A percentile compares a stretch with the other conserved stretches of the same genome.
phyloP scores from a whole-genome alignment of 2,113 vertebrate species.

The Psephotus haematonotus region DNA sequence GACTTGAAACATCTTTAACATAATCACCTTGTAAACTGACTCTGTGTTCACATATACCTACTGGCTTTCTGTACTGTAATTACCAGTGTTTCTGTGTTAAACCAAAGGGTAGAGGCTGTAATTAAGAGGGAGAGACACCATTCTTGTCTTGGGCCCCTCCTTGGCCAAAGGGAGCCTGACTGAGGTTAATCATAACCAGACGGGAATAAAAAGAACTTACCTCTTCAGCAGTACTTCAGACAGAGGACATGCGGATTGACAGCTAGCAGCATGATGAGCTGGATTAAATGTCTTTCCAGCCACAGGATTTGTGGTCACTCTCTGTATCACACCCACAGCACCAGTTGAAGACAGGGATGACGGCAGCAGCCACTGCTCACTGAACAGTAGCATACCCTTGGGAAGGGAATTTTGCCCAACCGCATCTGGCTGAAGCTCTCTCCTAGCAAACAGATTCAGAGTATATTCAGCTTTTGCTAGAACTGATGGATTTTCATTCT shows the following conservation, averaged over 20 bases:
- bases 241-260: background rate
- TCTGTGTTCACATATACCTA: background rate
- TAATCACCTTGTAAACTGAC: background rate
- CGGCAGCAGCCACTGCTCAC: rapidly evolving
- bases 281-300: background rate
- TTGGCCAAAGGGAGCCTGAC: background rate
- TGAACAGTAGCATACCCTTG: background rate
- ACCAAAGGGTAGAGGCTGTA: background rate
- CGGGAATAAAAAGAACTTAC: background rate
- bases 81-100: background rate
- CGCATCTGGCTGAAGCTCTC: background rate
- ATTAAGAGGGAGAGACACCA: background rate
- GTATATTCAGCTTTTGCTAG: background rate
- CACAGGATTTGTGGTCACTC: background rate
- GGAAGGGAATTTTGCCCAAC: background rate
- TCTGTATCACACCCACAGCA: rapidly evolving
- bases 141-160: background rate
- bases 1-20: slow-evolving; percentile 18
- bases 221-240: background rate
- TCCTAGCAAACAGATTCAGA: background rate
- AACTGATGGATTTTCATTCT: background rate
- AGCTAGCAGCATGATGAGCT: background rate
- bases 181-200: background rate
- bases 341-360: background rate
- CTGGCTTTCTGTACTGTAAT: background rate